phyloP scores from a whole-genome alignment of 2,113 vertebrate species.

The Eidolon helvum region DNA sequence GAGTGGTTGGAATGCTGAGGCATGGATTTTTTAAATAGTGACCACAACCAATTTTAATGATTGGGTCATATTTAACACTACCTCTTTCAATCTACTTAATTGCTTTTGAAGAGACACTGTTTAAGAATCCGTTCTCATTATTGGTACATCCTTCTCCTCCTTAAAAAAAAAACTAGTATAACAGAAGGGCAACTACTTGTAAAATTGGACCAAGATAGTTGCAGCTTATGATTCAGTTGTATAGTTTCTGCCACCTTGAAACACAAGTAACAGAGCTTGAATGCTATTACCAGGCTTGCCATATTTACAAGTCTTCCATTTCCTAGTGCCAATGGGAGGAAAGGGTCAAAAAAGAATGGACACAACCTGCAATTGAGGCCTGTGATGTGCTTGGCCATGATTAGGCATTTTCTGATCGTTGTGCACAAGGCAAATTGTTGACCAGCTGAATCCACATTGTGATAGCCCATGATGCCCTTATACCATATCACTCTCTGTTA shows the following conservation, averaged over 20 bases:
- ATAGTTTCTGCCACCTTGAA: background rate
- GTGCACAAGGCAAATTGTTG: too few species aligned
- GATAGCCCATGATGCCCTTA: too few species aligned
- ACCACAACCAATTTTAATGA: background rate
- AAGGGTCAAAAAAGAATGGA: background rate
- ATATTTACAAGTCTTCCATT: background rate
- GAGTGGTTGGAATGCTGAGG: background rate
- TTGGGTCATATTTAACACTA: background rate
- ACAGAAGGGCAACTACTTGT: background rate
- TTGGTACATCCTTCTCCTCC: background rate
- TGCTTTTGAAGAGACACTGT: background rate
- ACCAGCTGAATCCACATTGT: background rate
- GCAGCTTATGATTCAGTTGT: background rate
- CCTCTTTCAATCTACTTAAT: background rate
- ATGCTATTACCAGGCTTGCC: background rate
- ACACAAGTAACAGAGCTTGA: background rate
- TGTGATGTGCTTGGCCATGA: background rate
- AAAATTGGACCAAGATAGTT: background rate
- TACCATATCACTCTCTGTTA: background rate
- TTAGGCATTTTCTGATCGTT: background rate
- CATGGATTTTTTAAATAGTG: background rate
- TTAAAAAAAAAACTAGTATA: background rate
- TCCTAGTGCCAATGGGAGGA: background rate
- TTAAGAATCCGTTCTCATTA: background rate
- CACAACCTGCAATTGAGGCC: background rate